A percentile compares a stretch with the other conserved stretches of the same genome.
Evolutionary conservation across 2,113 vertebrate genomes (phyloP).

Genomic region (Oxygymnocypris stewartii): DNA sequence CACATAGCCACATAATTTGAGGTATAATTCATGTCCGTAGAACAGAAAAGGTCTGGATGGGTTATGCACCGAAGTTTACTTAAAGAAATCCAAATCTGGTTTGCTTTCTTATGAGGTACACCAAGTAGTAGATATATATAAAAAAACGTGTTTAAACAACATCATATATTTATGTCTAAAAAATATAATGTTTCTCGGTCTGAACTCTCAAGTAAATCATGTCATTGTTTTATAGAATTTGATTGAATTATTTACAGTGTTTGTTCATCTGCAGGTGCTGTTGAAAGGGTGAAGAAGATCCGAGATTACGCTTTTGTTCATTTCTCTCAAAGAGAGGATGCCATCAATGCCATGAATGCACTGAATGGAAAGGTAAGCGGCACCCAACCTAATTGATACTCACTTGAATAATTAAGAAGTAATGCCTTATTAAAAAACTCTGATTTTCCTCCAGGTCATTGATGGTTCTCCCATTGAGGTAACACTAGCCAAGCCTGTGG

Average conservation of each 20-base stretch:
- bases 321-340: slow-evolving; percentile 88
- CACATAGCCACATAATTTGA: background rate
- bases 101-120: background rate
- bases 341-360: slow-evolving; percentile 86
- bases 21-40: background rate
- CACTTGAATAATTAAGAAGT: background rate
- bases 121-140: background rate
- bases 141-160: background rate
- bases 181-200: background rate
- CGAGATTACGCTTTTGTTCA: slow-evolving; percentile 97
- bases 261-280: slow-evolving; percentile 79
- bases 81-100: background rate
- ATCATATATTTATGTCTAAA: background rate
- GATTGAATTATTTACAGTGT: background rate
- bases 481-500: slow-evolving; percentile 94
- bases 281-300: slow-evolving; percentile 97
- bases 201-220: background rate
- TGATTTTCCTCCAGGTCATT: slow-evolving; percentile 74
- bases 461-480: slow-evolving; percentile 96
- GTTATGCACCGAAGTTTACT: background rate
- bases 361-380: slow-evolving; percentile 91
- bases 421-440: background rate
- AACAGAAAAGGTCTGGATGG: background rate
- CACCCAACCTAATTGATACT: too few species aligned
- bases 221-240: background rate